Base-by-base conservation (phyloP, 2,113 vertebrate genomes). In the Neoarius graeffei region DNA sequence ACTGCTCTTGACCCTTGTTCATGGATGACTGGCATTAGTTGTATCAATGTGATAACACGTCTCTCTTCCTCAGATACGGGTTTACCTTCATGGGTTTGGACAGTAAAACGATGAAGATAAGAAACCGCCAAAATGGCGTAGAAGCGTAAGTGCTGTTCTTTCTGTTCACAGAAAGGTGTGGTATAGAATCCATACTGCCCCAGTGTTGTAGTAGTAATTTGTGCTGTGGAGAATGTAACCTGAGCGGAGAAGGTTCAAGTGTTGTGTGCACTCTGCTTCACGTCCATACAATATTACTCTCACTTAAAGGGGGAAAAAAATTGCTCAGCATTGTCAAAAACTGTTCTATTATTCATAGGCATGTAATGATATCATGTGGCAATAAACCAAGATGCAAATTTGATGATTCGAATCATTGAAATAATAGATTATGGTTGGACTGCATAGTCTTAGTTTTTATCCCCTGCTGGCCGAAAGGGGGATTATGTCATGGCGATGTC, bases 31-130 rank as follows among this genome's bases (percentile, higher is more conserved):
- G 1, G 59, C 14, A 23, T 30, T 25, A 14, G 27, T 11, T 25
- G 4, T 59, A 67, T 54, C 23, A 80, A 8, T 73, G 27, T 9
- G 48, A 30, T 50, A 54, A 84, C 56, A 25, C 27, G 94, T 89
- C 91, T 91, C 94, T 91, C 94, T 88, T 90, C 92, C 91, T 94
- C 94, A 99, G 98, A 95, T 97, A 97, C 87, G 98, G 98, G 92
- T 99, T 99, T 94, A 98, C 96, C 89, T 99, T 98, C 95, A 95
- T 98, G 90, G 98, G 98, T 90, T 94, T 96, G 79, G 95, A 96
- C 92, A 97, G 96, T 4, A 94, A 96, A 93, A 93, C 88, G 87
- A 97, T 99, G 97, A 97, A 95, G 95, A 93, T 99, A 91, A 93
- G 94, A 84, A 99, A 98, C 95, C 95, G 96, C 94, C 95, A 95